Evolutionary conservation across 2,113 vertebrate genomes (phyloP).

Genomic region (Indicator maculatus): DNA sequence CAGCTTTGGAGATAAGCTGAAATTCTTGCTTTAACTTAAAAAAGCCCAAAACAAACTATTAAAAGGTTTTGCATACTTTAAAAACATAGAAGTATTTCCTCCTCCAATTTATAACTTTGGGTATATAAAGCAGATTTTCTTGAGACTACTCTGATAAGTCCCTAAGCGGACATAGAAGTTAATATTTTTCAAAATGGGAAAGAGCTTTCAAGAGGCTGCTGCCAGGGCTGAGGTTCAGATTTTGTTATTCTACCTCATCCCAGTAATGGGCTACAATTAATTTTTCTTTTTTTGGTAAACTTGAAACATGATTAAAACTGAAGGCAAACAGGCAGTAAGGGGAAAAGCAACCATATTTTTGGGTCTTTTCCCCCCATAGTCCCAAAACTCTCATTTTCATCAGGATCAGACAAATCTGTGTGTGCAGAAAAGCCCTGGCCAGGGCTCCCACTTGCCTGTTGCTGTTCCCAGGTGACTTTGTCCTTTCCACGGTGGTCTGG

Average conservation of each 20-base stretch:
- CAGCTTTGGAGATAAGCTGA: not conserved
- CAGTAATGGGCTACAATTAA: not conserved
- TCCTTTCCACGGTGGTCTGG: fast-evolving
- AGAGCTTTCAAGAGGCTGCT: not conserved
- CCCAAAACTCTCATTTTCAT: not conserved
- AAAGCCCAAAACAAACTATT: not conserved
- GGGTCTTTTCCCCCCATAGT: fast-evolving
- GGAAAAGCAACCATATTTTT: not conserved
- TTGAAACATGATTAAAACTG: not conserved
- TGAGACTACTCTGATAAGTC: not conserved
- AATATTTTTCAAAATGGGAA: not conserved
- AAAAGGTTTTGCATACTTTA: not conserved
- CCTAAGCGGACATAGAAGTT: not conserved
- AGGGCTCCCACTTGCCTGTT: not conserved
- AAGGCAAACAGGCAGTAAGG: not conserved
- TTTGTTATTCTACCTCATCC: not conserved
- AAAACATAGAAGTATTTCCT: not conserved
- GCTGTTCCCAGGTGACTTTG: fast-evolving
- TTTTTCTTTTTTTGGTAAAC: not conserved
- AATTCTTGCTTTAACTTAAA: not conserved
- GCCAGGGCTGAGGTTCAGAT: not conserved
- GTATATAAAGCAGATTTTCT: not conserved
- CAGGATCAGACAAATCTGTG: not conserved
- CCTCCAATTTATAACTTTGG: not conserved
- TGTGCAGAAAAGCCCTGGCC: not conserved